phyloP scores from a whole-genome alignment of 2,888 invertebrate genomes.

The Ophion ventricosus region DNA sequence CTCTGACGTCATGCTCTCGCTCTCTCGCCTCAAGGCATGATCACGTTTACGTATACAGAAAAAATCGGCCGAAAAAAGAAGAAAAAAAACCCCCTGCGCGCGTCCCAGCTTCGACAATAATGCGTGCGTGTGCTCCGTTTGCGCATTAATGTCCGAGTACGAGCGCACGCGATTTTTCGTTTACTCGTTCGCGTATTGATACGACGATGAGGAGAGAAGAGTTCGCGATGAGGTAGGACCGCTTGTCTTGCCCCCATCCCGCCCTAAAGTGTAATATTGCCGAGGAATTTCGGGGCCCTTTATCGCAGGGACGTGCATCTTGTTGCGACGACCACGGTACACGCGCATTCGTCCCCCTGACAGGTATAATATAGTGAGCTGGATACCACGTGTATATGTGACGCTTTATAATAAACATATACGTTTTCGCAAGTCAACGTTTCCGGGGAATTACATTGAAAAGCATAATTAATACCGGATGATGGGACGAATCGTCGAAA shows the following conservation, averaged over 20 bases:
- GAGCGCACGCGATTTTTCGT: constrained; percentile 62
- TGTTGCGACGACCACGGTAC: constrained; percentile 12
- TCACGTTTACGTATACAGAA: not conserved
- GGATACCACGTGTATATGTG: not conserved
- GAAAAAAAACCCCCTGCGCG: constrained; percentile 3
- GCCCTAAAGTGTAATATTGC: constrained; percentile 49
- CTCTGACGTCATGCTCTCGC: not conserved
- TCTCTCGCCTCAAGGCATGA: constrained; percentile 9
- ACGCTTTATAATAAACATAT: not conserved
- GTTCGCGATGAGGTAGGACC: not conserved
- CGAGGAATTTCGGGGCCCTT: constrained; percentile 59
- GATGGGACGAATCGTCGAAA: not conserved
- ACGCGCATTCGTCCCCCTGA: constrained; percentile 28
- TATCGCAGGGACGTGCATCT: constrained; percentile 45
- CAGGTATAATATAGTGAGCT: not conserved
- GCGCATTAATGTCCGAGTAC: constrained; percentile 60
- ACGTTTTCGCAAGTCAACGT: not conserved
- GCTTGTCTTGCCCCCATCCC: not conserved
- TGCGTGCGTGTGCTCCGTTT: constrained; percentile 69
- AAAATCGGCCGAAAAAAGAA: constrained; percentile 15
- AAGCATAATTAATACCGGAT: constrained; percentile 7
- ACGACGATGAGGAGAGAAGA: not conserved
- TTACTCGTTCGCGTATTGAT: constrained; percentile 35
- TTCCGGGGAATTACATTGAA: not conserved
- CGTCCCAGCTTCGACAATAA: constrained; percentile 72